These are phyloP conservation scores for Phragmatobia fuliginosa DNA, from an alignment of 2,888 invertebrate species.

Conservation along the genomic window DNA sequence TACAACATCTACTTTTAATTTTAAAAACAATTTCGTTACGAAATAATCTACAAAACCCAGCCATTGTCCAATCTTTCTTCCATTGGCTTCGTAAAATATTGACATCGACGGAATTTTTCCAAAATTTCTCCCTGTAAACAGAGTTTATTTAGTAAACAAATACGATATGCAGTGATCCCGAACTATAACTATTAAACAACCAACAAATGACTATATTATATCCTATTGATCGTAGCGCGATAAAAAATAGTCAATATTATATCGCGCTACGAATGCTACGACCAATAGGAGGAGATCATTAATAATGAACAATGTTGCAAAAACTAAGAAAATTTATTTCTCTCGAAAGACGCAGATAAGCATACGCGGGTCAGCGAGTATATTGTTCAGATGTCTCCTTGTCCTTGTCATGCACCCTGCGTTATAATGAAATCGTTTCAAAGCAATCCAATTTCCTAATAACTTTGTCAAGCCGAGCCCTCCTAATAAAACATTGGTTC, in stretches of 20 bases:
- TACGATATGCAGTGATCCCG: not conserved
- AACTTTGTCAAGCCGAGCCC: not conserved
- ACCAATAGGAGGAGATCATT: too few species aligned
- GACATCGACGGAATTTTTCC: conserved; percentile 79
- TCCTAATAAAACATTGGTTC: not conserved
- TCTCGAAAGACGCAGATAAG: too few species aligned
- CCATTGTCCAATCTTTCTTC: conserved; percentile 79
- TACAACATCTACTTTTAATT: not conserved
- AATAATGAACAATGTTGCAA: too few species aligned
- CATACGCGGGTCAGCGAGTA: not conserved
- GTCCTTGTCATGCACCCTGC: not conserved
- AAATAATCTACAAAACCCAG: conserved; percentile 72
- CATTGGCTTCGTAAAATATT: conserved; percentile 81
- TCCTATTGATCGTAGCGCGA: too few species aligned
- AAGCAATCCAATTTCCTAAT: not conserved
- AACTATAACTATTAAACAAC: too few species aligned
- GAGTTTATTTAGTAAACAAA: not conserved
- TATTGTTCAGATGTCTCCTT: not conserved
- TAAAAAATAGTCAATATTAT: too few species aligned
- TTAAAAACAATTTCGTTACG: not conserved
- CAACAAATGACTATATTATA: too few species aligned
- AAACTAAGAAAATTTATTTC: too few species aligned
- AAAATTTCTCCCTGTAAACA: conserved; percentile 78
- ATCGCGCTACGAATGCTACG: too few species aligned
- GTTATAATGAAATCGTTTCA: not conserved